These are phyloP conservation scores for Embidobia sp. DNA, from an alignment of 2,888 invertebrate genomes.

Conservation along the genomic window DNA sequence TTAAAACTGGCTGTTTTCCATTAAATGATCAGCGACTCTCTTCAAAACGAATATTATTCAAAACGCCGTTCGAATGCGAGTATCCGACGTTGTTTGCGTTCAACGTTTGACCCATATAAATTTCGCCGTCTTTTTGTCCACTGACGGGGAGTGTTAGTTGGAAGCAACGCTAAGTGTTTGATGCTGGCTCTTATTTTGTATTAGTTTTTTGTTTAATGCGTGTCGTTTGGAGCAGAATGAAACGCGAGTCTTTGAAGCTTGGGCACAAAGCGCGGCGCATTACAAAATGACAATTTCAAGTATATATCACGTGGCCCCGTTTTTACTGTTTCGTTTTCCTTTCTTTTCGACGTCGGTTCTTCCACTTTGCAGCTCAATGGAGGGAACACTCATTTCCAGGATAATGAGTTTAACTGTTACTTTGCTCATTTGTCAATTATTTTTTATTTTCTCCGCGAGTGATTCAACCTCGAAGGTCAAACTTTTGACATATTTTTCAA, in stretches of 20 bases:
- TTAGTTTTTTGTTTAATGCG: conserved; percentile 35
- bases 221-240: conserved; percentile 14
- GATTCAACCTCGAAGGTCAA: no score
- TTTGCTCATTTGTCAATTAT: conserved; percentile 17
- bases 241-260: conserved; percentile 35
- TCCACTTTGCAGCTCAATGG: conserved; percentile 28
- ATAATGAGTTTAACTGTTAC: conserved; percentile 22
- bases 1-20: no score
- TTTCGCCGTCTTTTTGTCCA: conserved; percentile 9
- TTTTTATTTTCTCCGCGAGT: no score
- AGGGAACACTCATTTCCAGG: conserved; percentile 21
- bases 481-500: no score
- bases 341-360: conserved; percentile 40
- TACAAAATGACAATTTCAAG: conserved; percentile 42
- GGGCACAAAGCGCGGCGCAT: conserved; percentile 34
- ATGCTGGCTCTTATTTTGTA: conserved; percentile 15
- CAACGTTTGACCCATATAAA: conserved; percentile 3
- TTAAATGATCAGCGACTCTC: no score
- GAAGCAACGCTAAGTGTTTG: neutral
- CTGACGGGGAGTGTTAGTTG: neutral
- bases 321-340: conserved; percentile 27
- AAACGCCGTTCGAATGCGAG: neutral
- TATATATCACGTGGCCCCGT: conserved; percentile 33
- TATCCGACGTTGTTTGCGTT: neutral
- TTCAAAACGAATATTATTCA: no score